A percentile compares a stretch with the other conserved stretches of the same genome.
phyloP scores from a whole-genome alignment of 2,888 invertebrate genomes.

The Hermodice carunculata region DNA sequence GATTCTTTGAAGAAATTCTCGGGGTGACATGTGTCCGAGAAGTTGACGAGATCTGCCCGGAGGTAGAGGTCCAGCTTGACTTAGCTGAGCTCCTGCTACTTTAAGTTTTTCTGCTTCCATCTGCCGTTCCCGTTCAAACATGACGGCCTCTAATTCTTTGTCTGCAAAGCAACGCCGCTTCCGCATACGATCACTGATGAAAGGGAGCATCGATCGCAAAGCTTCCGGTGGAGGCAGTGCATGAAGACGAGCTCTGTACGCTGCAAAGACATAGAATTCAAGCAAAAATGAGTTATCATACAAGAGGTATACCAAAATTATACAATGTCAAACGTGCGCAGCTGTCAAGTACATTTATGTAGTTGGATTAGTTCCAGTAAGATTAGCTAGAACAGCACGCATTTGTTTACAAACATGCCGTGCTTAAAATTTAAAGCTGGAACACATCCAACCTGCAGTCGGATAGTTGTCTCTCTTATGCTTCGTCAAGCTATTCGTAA shows the following conservation, averaged over 20 bases:
- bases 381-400: too few species aligned
- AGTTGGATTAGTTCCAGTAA: too few species aligned
- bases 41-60: conserved; percentile 16
- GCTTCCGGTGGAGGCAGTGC: conserved; percentile 53
- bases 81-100: background rate
- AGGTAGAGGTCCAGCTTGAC: background rate
- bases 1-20: conserved; percentile 50
- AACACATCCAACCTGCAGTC: too few species aligned
- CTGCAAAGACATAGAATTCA: conserved; percentile 43
- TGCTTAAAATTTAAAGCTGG: too few species aligned
- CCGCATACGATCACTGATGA: conserved; percentile 74
- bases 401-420: too few species aligned
- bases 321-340: too few species aligned
- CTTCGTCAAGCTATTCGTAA: too few species aligned
- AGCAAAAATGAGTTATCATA: too few species aligned
- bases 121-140: conserved; percentile 62
- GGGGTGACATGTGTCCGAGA: conserved; percentile 38
- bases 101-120: conserved; percentile 41
- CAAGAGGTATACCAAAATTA: too few species aligned
- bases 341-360: too few species aligned
- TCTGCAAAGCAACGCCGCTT: conserved; percentile 73
- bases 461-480: too few species aligned
- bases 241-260: conserved; percentile 56
- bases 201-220: conserved; percentile 55
- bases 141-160: conserved; percentile 69